Percentiles rank a stretch among this genome's conserved stretches.
Evolutionary conservation across 2,888 invertebrate species (phyloP).

Genomic region (Byasa hedistus): DNA sequence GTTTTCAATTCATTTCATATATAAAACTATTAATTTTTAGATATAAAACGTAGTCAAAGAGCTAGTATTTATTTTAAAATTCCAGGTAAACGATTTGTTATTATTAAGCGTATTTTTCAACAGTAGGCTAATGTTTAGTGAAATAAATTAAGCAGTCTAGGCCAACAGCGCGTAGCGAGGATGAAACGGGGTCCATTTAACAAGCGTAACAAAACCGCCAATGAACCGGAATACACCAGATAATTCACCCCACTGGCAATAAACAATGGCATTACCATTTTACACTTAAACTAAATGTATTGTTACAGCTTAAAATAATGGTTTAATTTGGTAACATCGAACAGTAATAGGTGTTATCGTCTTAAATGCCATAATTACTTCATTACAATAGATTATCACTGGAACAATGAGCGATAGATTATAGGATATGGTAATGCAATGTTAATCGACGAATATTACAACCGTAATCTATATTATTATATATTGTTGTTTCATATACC

Average conservation of each 20-base stretch:
- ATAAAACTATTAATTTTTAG: too few species aligned
- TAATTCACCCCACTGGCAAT: slow-evolving; percentile 23
- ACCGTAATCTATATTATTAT: background rate
- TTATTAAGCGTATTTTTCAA: background rate
- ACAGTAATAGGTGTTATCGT: background rate
- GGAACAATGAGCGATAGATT: background rate
- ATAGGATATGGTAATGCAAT: background rate
- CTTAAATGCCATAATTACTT: background rate
- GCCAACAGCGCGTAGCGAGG: slow-evolving; percentile 2
- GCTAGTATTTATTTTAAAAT: background rate
- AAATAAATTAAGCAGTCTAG: slow-evolving; percentile 4
- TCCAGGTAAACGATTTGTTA: background rate
- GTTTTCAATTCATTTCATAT: too few species aligned
- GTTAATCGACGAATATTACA: background rate
- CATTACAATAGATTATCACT: background rate
- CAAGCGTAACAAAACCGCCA: slow-evolving; percentile 26
- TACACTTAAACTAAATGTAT: background rate
- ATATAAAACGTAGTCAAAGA: too few species aligned
- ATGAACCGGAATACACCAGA: slow-evolving; percentile 23
- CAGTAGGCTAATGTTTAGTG: background rate
- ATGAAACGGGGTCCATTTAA: slow-evolving; percentile 18
- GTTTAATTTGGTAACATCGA: background rate
- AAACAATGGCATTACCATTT: slow-evolving; percentile 9
- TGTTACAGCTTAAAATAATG: background rate
- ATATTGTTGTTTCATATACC: too few species aligned